Conservation (phyloP, 2,888 invertebrate genomes). For the Allophyes oxyacanthae region DNA sequence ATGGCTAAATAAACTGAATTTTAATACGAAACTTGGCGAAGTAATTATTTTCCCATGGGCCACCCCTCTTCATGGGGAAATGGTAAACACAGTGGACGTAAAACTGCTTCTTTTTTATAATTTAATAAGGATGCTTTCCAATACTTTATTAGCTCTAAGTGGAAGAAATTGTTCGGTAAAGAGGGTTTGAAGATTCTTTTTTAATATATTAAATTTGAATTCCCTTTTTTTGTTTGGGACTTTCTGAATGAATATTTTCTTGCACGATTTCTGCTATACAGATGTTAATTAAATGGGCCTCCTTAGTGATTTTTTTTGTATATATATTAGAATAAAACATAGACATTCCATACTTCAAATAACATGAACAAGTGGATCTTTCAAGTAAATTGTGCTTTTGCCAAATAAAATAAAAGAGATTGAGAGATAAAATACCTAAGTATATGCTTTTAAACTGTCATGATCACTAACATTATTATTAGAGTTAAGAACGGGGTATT, state of each 20-base stretch:
- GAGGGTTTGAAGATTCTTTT: conserved; percentile 62
- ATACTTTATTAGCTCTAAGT: conserved; percentile 84
- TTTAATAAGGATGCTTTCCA: conserved; percentile 83
- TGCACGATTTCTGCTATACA: background rate
- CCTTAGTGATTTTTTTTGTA: no score
- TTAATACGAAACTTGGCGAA: conserved; percentile 71
- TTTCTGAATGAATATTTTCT: conserved; percentile 25
- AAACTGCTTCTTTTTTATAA: conserved; percentile 67
- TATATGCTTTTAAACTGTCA: no score
- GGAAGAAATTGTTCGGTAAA: conserved; percentile 83
- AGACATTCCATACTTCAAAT: no score
- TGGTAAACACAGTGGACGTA: conserved; percentile 63
- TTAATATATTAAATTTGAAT: conserved; percentile 42
- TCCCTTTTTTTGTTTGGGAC: conserved; percentile 23
- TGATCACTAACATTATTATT: no score
- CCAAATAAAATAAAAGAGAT: no score
- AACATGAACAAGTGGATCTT: no score
- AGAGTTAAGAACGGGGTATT: no score
- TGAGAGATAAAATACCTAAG: no score
- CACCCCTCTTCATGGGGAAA: conserved; percentile 59
- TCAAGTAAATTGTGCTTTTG: no score
- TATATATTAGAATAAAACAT: no score
- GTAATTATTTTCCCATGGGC: conserved; percentile 79
- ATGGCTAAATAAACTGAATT: conserved; percentile 82
- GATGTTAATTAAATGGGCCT: background rate